A percentile compares a stretch with the other conserved stretches of the same genome.
These are phyloP conservation scores for Ruditapes philippinarum DNA, from an alignment of 1,140 invertebrate species.

Conservation along the genomic window DNA sequence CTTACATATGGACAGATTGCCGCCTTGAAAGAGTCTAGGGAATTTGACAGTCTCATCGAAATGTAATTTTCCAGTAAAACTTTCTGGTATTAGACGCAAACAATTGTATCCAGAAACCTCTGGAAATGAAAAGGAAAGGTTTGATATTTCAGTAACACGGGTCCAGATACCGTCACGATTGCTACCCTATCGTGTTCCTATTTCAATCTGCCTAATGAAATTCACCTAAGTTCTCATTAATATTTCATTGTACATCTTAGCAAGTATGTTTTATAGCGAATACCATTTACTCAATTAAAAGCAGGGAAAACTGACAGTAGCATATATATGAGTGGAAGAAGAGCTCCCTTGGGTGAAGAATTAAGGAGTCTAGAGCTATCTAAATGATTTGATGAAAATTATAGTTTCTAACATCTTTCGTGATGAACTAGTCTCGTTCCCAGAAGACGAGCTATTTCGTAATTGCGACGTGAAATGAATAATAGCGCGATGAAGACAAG, in stretches of 20 bases:
- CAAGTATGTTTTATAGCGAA: constrained; percentile 52
- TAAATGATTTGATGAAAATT: constrained; percentile 64
- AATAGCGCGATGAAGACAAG: constrained; percentile 26
- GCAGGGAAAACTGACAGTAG: constrained; percentile 47
- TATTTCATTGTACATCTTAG: constrained; percentile 66
- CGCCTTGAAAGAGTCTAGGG: neutral
- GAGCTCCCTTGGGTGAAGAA: constrained; percentile 26
- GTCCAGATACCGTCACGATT: constrained; percentile 15
- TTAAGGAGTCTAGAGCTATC: constrained; percentile 60
- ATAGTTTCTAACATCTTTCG: constrained; percentile 40
- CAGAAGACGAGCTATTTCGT: constrained; percentile 35
- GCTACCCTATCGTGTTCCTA: constrained; percentile 38
- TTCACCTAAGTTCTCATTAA: constrained; percentile 63
- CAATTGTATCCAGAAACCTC: constrained; percentile 40
- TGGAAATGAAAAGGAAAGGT: constrained; percentile 49
- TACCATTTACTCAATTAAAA: constrained; percentile 64
- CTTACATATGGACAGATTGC: neutral
- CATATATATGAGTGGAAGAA: constrained; percentile 50
- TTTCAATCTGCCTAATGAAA: constrained; percentile 56
- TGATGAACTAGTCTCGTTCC: constrained; percentile 28
- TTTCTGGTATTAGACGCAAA: neutral
- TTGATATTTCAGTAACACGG: constrained; percentile 41
- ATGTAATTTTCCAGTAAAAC: constrained; percentile 8
- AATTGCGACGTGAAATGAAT: constrained; percentile 56
- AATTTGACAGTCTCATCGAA: neutral